Percentiles rank a stretch among this genome's conserved stretches.
phyloP scores from a whole-genome alignment of 2,113 vertebrate species.

The Rhabdomys dilectus region DNA sequence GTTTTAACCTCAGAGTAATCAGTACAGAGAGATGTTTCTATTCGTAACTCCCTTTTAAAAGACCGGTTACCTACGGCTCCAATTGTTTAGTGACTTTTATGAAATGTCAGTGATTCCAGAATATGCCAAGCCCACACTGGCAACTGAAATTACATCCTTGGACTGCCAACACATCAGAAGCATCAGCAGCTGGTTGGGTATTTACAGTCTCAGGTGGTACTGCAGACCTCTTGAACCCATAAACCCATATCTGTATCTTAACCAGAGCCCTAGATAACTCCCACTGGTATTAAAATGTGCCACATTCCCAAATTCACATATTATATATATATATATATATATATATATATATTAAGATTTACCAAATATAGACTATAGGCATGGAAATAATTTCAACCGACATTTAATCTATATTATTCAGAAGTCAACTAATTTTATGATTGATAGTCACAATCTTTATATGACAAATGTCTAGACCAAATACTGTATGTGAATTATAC shows the following conservation, averaged over 20 bases:
- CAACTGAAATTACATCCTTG: not conserved
- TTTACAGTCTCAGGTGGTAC: not conserved
- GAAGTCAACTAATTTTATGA: constrained; percentile 44
- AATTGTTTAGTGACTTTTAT: not conserved
- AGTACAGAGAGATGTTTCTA: not conserved
- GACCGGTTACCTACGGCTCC: not conserved
- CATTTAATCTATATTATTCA: not conserved
- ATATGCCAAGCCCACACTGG: not conserved
- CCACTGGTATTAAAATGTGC: not conserved
- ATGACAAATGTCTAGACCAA: not conserved
- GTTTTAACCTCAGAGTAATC: not conserved
- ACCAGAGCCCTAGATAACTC: not conserved
- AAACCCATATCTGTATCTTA: not conserved
- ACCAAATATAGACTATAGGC: not conserved
- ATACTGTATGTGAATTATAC: not conserved
- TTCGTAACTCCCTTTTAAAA: not conserved
- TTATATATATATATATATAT: no score
- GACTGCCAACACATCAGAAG: not conserved
- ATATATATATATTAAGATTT: no score
- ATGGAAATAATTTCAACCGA: not conserved
- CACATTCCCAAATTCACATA: not conserved
- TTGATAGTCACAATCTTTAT: constrained; percentile 10
- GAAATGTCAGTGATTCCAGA: not conserved
- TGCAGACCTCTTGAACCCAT: not conserved
- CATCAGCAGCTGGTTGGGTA: not conserved